These are phyloP conservation scores for Tyrannus savana DNA, from an alignment of 2,113 vertebrate genomes.

Conservation along the genomic window DNA sequence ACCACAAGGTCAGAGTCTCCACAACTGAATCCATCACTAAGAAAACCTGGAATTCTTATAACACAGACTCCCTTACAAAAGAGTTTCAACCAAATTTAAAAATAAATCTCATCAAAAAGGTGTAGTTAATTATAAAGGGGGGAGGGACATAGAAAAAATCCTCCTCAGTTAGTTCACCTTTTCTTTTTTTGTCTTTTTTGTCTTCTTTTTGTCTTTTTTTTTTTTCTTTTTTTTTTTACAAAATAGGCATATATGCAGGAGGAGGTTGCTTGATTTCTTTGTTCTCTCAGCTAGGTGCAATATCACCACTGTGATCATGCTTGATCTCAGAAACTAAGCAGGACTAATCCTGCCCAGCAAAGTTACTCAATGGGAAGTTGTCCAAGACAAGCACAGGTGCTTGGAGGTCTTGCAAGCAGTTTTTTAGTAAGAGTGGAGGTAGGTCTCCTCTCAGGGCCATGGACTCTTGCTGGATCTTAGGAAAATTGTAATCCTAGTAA, in stretches of 20 bases:
- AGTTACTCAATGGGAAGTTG: neutral
- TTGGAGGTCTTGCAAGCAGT: neutral
- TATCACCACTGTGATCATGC: neutral
- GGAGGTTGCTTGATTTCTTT: neutral
- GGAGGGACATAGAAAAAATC: accelerated
- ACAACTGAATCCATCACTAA: neutral
- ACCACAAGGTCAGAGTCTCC: constrained; percentile 23
- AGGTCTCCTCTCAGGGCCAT: neutral
- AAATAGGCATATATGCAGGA: neutral
- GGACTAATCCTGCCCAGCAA: neutral
- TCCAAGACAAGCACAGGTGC: neutral
- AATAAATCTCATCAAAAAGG: neutral
- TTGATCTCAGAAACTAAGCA: neutral
- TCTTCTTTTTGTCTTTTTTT: neutral
- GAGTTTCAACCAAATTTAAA: neutral
- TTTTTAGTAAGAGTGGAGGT: neutral
- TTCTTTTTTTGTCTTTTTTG: neutral
- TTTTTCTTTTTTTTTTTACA: neutral
- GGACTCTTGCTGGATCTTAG: neutral
- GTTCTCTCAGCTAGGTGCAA: neutral
- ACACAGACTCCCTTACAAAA: neutral
- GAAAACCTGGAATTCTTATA: neutral
- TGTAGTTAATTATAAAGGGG: neutral
- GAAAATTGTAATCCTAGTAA: neutral
- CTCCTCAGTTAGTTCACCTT: neutral